These are phyloP conservation scores for Catotricha subobsoleta DNA, from an alignment of 2,888 invertebrate genomes.

Conservation along the genomic window DNA sequence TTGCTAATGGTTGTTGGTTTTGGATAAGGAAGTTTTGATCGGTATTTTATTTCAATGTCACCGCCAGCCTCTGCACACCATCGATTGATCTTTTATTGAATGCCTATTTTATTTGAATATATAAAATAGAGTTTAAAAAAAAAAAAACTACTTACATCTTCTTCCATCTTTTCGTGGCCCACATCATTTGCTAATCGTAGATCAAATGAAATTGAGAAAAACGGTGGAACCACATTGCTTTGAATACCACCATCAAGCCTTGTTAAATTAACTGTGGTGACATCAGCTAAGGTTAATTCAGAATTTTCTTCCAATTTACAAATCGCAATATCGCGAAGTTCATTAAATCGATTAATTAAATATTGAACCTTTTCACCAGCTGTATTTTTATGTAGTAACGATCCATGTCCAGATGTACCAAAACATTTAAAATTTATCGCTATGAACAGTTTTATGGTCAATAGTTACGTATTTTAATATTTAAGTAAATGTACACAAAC, in stretches of 20 bases:
- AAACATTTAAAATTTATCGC: conserved; percentile 34
- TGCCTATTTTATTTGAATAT: too few relatives aligned
- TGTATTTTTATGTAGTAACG: conserved; percentile 45
- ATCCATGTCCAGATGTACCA: conserved; percentile 63
- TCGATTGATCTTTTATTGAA: background rate
- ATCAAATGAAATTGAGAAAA: conserved; percentile 45
- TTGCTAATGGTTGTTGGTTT: conserved; percentile 38
- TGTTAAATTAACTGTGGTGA: conserved; percentile 60
- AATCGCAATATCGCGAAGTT: conserved; percentile 40
- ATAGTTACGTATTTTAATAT: background rate
- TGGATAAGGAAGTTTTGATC: conserved; percentile 41
- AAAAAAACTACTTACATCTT: conserved; percentile 35
- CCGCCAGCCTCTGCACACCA: conserved; percentile 59
- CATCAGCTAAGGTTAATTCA: conserved; percentile 43
- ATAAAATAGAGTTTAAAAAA: too few relatives aligned
- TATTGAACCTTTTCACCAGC: conserved; percentile 52
- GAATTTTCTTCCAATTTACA: conserved; percentile 33
- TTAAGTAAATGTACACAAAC: background rate
- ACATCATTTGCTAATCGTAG: conserved; percentile 42
- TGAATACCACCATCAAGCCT: conserved; percentile 55
- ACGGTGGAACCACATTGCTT: conserved; percentile 59
- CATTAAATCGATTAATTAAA: conserved; percentile 46
- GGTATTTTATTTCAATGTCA: conserved; percentile 45
- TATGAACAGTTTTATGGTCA: background rate
- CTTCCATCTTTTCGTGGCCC: conserved; percentile 37